Percentiles rank a stretch among this genome's conserved stretches.
These are phyloP conservation scores for Nasonia longicornis DNA, from an alignment of 1,140 invertebrate genomes.

Conservation along the genomic window DNA sequence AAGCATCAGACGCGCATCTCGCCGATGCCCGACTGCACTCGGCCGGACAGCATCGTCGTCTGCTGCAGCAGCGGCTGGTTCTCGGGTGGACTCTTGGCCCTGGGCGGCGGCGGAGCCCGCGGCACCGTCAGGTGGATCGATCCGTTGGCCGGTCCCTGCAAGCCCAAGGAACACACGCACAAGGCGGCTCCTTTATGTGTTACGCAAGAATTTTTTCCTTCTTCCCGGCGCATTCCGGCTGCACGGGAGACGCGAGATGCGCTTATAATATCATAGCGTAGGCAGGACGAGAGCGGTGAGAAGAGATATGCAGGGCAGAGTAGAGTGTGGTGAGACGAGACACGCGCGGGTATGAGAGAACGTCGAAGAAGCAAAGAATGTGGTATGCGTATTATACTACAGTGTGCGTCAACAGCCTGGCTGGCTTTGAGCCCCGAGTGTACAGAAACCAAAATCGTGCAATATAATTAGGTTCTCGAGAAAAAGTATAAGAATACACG, in stretches of 20 bases:
- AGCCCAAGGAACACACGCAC: constrained; percentile 36
- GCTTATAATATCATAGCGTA: too few species aligned
- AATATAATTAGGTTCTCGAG: neutral
- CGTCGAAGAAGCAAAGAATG: neutral
- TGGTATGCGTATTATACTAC: neutral
- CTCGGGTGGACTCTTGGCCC: constrained; percentile 72
- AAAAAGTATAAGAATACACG: neutral
- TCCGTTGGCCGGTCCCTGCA: constrained; percentile 71
- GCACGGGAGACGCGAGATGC: too few species aligned
- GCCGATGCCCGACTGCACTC: constrained; percentile 77
- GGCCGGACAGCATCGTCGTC: constrained; percentile 61
- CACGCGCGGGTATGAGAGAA: too few species aligned
- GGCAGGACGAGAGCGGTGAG: neutral
- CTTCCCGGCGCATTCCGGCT: neutral
- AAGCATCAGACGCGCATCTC: constrained; percentile 88
- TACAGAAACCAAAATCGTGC: constrained; percentile 11
- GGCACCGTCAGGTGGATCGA: constrained; percentile 72
- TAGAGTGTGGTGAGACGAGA: neutral
- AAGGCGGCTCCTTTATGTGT: constrained; percentile 1
- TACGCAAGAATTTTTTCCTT: neutral
- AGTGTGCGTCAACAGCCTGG: neutral
- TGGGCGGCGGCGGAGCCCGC: constrained; percentile 71
- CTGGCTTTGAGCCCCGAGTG: constrained; percentile 39
- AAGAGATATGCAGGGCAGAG: neutral
- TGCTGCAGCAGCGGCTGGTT: constrained; percentile 70